Evolutionary conservation across 2,797 vertebrate species (phyloP).

Genomic region (Hafferia zeledoni): DNA sequence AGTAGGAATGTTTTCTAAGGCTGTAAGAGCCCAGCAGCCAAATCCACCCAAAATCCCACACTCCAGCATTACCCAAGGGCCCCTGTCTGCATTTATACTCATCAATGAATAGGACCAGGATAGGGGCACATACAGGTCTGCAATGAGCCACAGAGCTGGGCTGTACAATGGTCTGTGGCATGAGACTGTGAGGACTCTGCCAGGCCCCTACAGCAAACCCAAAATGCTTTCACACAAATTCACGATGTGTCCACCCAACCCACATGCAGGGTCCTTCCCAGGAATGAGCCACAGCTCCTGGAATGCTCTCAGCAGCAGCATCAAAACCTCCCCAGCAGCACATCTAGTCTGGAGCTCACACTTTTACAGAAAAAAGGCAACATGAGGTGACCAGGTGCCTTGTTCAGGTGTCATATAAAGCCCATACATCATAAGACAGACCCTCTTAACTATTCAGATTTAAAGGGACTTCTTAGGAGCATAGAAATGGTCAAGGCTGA

Average conservation of each 20-base stretch:
- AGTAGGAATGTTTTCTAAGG: background rate
- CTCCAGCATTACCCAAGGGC: background rate
- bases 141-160: background rate
- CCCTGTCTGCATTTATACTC: background rate
- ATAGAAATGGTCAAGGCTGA: background rate
- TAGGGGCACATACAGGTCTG: background rate
- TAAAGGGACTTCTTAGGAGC: background rate
- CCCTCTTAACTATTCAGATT: background rate
- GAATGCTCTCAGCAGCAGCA: background rate
- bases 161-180: background rate
- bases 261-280: no score
- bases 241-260: background rate
- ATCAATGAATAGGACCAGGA: background rate
- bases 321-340: background rate
- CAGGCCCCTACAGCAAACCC: background rate
- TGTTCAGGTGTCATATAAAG: background rate
- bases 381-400: background rate
- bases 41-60: background rate
- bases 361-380: background rate
- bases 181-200: fast-evolving
- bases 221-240: fast-evolving
- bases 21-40: background rate
- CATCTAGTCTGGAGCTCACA: background rate
- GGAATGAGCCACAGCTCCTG: background rate
- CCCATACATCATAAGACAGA: fast-evolving